Evolutionary conservation across 2,888 invertebrate species (phyloP).

Genomic region (Clanis bilineata): DNA sequence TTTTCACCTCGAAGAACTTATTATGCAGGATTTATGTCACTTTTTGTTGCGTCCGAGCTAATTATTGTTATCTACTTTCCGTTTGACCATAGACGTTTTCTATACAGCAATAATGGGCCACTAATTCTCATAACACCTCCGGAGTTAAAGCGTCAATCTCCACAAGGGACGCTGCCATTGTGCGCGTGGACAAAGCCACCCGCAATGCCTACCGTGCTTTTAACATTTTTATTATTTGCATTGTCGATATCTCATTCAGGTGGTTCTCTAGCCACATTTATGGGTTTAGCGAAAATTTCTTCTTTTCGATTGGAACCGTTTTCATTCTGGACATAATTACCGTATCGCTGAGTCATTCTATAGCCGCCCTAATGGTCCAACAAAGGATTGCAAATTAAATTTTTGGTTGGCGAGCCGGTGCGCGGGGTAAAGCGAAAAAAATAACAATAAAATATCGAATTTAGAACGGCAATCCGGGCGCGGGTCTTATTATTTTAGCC

Average conservation of each 20-base stretch:
- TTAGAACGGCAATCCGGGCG: slow-evolving; percentile 73
- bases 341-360: slow-evolving; percentile 53
- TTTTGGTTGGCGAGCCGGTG: slow-evolving; percentile 46
- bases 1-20: slow-evolving; percentile 71
- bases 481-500: slow-evolving; percentile 80
- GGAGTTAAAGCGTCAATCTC: slow-evolving; percentile 73
- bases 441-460: slow-evolving; percentile 74
- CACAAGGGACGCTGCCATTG: slow-evolving; percentile 57
- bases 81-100: slow-evolving; percentile 74
- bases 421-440: slow-evolving; percentile 59
- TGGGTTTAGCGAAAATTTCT: slow-evolving; percentile 38
- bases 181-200: slow-evolving; percentile 69
- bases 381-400: slow-evolving; percentile 69
- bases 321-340: slow-evolving; percentile 37
- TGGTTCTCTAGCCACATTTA: slow-evolving; percentile 47
- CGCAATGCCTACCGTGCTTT: slow-evolving; percentile 73
- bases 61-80: slow-evolving; percentile 80
- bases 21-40: slow-evolving; percentile 82
- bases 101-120: slow-evolving; percentile 75
- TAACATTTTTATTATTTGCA: slow-evolving; percentile 71
- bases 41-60: slow-evolving; percentile 77
- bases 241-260: slow-evolving; percentile 72
- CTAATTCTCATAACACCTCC: slow-evolving; percentile 80
- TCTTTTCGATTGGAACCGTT: not conserved
- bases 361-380: slow-evolving; percentile 46